Percentiles rank a stretch among this genome's conserved stretches.
Conservation (phyloP, 2,888 invertebrate genomes). For the Standfussiana lucernea region DNA sequence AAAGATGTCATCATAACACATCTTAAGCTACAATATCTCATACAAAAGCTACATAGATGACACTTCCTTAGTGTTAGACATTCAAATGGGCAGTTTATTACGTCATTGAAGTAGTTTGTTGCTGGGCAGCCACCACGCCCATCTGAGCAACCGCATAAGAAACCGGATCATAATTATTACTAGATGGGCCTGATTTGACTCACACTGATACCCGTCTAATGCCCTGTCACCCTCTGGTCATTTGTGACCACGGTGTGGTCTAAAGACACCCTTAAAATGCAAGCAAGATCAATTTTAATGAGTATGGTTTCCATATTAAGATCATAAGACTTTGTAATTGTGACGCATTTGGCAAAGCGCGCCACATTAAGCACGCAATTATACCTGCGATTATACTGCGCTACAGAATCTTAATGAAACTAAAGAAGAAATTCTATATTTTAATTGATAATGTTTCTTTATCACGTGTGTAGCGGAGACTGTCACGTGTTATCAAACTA, state of each 20-base stretch:
- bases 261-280: slow-evolving; percentile 31
- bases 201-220: slow-evolving; percentile 39
- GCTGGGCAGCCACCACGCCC: slow-evolving; percentile 72
- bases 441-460: slow-evolving; percentile 32
- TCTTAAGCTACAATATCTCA: slow-evolving; percentile 27
- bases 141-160: slow-evolving; percentile 68
- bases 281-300: slow-evolving; percentile 27
- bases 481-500: slow-evolving; percentile 56
- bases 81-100: slow-evolving; percentile 68
- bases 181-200: slow-evolving; percentile 54
- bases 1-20: slow-evolving; percentile 45
- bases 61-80: slow-evolving; percentile 69
- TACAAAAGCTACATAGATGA: slow-evolving; percentile 46
- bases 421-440: slow-evolving; percentile 34
- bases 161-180: slow-evolving; percentile 69
- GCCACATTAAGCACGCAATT: slow-evolving; percentile 40
- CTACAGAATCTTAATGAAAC: slow-evolving; percentile 44
- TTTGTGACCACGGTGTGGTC: slow-evolving; percentile 13
- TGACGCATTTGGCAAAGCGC: slow-evolving; percentile 47
- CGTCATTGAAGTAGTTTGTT: slow-evolving; percentile 68
- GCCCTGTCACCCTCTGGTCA: background rate
- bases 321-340: slow-evolving; percentile 16
- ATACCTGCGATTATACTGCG: slow-evolving; percentile 10
- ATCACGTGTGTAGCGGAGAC: slow-evolving; percentile 48
- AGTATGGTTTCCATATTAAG: slow-evolving; percentile 17